Percentiles rank a stretch among this genome's conserved stretches.
Conservation (phyloP, 2,888 invertebrate genomes). For the Teleiodes luculella region DNA sequence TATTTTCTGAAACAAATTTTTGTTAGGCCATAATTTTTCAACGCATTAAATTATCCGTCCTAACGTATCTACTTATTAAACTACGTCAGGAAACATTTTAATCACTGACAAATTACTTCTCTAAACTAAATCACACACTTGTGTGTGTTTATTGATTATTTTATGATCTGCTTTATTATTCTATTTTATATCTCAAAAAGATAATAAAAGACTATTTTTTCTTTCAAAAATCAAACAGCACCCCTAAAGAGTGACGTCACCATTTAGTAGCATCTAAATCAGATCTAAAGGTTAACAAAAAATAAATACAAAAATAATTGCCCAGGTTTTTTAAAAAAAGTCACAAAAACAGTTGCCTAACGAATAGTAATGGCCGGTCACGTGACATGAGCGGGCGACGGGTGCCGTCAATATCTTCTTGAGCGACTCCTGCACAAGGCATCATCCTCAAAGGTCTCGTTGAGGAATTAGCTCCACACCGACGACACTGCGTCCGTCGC, state of each 20-base stretch:
- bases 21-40: neutral
- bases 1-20: conserved; percentile 6
- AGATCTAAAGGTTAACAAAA: too few species aligned
- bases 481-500: conserved; percentile 47
- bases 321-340: too few species aligned
- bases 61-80: neutral
- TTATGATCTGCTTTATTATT: neutral
- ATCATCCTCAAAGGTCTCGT: conserved; percentile 58
- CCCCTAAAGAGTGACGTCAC: too few species aligned
- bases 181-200: neutral
- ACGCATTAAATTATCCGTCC: neutral
- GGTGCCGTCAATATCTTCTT: conserved; percentile 31
- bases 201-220: neutral
- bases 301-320: too few species aligned
- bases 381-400: conserved; percentile 50
- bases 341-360: conserved; percentile 61
- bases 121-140: neutral
- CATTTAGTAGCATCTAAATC: neutral
- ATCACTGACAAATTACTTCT: neutral
- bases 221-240: too few species aligned
- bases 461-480: conserved; percentile 59
- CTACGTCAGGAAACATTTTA: neutral
- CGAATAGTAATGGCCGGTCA: conserved; percentile 62
- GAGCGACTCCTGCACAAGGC: conserved; percentile 47
- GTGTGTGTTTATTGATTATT: neutral